These are phyloP conservation scores for Strigamia transsilvanica DNA, from an alignment of 2,888 invertebrate species.

Conservation along the genomic window DNA sequence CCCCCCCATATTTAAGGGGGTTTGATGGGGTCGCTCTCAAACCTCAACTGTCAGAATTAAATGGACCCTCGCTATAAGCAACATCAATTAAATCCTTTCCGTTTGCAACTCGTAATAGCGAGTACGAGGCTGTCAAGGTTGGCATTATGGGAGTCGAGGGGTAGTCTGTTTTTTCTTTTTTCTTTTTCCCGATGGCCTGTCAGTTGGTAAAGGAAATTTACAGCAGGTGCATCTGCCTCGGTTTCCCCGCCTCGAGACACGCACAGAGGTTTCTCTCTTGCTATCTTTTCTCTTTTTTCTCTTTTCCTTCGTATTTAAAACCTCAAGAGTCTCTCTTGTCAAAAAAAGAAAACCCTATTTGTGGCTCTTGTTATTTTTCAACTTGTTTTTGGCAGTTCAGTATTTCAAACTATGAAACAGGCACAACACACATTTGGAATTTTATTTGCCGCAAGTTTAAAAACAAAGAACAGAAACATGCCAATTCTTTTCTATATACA, in stretches of 20 bases:
- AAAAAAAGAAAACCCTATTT: slow-evolving; percentile 19
- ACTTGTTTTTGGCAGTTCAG: slow-evolving; percentile 6
- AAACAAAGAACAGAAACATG: neutral
- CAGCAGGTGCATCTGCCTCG: slow-evolving; percentile 48
- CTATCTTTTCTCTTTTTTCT: neutral
- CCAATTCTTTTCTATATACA: neutral
- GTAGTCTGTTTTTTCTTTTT: slow-evolving; percentile 34
- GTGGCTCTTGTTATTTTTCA: slow-evolving; percentile 31
- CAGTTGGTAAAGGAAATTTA: slow-evolving; percentile 45
- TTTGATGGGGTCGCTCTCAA: slow-evolving; percentile 20
- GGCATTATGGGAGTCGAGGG: slow-evolving; percentile 43
- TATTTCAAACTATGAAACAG: neutral
- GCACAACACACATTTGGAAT: neutral
- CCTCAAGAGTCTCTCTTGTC: slow-evolving; percentile 41
- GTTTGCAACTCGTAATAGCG: slow-evolving; percentile 15
- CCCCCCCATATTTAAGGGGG: slow-evolving; percentile 46
- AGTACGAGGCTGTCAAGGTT: slow-evolving; percentile 40
- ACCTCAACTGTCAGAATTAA: slow-evolving; percentile 48
- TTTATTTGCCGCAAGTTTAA: neutral
- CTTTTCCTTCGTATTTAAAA: slow-evolving; percentile 20
- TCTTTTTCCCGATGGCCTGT: slow-evolving; percentile 36
- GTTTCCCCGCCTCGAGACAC: slow-evolving; percentile 47
- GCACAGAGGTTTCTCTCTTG: neutral
- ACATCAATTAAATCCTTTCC: slow-evolving; percentile 40
- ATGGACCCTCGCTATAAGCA: slow-evolving; percentile 29